Conservation (phyloP, 2,113 vertebrate genomes). For the Hipposideros armiger region DNA sequence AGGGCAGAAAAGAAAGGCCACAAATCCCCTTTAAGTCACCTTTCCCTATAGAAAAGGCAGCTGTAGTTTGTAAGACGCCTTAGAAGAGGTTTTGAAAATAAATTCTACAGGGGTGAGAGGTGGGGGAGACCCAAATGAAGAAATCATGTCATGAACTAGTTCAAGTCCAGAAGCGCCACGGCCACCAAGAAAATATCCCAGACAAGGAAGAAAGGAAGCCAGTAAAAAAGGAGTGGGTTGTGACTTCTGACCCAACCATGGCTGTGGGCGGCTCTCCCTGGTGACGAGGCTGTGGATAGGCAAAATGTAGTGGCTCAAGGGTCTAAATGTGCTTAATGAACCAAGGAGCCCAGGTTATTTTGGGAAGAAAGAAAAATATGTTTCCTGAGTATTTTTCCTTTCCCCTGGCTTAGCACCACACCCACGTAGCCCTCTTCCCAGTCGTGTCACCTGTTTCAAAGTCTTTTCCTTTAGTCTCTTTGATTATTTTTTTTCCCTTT, state of each 20-base stretch:
- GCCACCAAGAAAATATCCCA: constrained; percentile 39
- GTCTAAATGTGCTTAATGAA: constrained; percentile 40
- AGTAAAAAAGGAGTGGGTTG: neutral
- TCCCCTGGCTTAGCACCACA: constrained; percentile 31
- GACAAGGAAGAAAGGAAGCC: constrained; percentile 1
- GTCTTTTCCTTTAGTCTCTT: constrained; percentile 32
- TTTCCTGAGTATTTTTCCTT: constrained; percentile 74
- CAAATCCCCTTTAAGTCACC: neutral
- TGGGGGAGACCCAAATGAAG: neutral
- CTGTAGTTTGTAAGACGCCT: neutral
- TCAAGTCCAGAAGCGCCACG: neutral
- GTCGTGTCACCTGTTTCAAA: constrained; percentile 65
- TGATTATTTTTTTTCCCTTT: constrained; percentile 47
- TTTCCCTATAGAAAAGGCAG: neutral
- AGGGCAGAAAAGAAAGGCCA: neutral
- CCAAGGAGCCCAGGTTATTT: constrained; percentile 61
- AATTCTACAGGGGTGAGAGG: neutral
- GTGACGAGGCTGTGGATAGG: neutral
- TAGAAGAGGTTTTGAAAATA: constrained; percentile 23
- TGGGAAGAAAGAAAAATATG: constrained; percentile 69
- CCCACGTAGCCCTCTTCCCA: constrained; percentile 15
- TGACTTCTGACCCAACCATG: constrained; percentile 27
- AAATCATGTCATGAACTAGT: constrained; percentile 37
- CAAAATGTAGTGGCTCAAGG: neutral
- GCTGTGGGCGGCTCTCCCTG: neutral